These are phyloP conservation scores for Drosophila ustulata DNA, from an alignment of 2,888 invertebrate genomes.

Conservation along the genomic window DNA sequence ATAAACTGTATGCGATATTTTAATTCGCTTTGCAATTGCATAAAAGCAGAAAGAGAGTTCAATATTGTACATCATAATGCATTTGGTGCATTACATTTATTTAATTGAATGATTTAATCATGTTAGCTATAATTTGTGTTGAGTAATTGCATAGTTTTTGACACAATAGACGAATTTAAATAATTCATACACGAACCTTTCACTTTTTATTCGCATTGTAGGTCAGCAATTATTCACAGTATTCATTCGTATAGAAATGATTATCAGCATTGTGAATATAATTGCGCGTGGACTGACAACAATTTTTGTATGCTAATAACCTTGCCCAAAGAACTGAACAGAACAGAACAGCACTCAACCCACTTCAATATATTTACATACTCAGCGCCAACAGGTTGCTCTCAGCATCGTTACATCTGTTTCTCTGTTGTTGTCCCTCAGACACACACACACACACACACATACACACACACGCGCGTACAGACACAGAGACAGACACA, in stretches of 20 bases:
- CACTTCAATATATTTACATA: slow-evolving; percentile 38
- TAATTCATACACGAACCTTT: neutral
- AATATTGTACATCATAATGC: neutral
- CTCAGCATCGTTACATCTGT: slow-evolving; percentile 54
- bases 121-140: slow-evolving; percentile 5
- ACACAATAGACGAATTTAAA: slow-evolving; percentile 6
- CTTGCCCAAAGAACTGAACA: slow-evolving; percentile 13
- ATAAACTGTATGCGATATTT: neutral
- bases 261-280: slow-evolving; percentile 13
- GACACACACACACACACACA: slow-evolving; percentile 9
- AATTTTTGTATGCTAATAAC: slow-evolving; percentile 13
- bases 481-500: slow-evolving; percentile 22
- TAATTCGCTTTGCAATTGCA: neutral
- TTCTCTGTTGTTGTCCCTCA: slow-evolving; percentile 29
- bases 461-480: neutral
- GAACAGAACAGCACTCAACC: slow-evolving; percentile 8
- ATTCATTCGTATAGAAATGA: neutral
- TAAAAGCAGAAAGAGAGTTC: neutral
- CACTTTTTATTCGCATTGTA: neutral
- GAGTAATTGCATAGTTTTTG: slow-evolving; percentile 14
- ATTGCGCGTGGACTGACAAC: slow-evolving; percentile 3
- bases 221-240: slow-evolving; percentile 11
- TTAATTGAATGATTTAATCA: slow-evolving; percentile 2
- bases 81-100: neutral
- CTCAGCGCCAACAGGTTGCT: slow-evolving; percentile 69